A percentile compares a stretch with the other conserved stretches of the same genome.
phyloP scores from a whole-genome alignment of 2,888 invertebrate genomes.

The Drosophila maculinotata region DNA sequence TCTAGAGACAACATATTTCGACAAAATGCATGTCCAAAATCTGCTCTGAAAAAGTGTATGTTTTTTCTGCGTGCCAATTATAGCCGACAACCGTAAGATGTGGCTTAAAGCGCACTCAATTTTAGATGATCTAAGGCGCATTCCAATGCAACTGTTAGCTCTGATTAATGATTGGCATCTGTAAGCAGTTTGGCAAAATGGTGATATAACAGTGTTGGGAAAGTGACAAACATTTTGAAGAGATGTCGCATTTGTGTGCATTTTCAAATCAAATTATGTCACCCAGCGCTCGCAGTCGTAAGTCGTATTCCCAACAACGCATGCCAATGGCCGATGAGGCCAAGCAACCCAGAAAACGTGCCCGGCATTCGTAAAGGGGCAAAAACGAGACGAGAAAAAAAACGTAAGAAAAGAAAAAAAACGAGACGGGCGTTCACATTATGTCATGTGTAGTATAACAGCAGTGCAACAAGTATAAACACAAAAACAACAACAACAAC shows the following conservation, averaged over 20 bases:
- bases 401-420: conserved; percentile 11
- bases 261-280: conserved; percentile 49
- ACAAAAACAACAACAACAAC: conserved; percentile 9
- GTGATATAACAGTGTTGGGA: conserved; percentile 34
- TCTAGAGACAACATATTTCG: too few relatives aligned
- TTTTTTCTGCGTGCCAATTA: too few relatives aligned
- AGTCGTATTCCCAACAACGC: too few relatives aligned
- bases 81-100: too few relatives aligned
- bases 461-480: conserved; percentile 54
- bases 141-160: too few relatives aligned
- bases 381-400: neutral
- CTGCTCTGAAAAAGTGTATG: too few relatives aligned
- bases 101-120: too few relatives aligned
- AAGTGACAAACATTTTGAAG: conserved; percentile 19
- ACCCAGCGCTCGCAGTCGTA: too few relatives aligned
- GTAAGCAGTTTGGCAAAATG: conserved; percentile 26
- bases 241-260: conserved; percentile 21
- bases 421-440: conserved; percentile 47
- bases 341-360: conserved; percentile 67
- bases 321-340: conserved; percentile 55
- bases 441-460: conserved; percentile 57
- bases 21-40: too few relatives aligned
- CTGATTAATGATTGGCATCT: neutral
- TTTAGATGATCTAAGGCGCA: too few relatives aligned
- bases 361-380: conserved; percentile 49